These are phyloP conservation scores for Anodontia alba DNA, from an alignment of 2,888 invertebrate species.

Conservation along the genomic window DNA sequence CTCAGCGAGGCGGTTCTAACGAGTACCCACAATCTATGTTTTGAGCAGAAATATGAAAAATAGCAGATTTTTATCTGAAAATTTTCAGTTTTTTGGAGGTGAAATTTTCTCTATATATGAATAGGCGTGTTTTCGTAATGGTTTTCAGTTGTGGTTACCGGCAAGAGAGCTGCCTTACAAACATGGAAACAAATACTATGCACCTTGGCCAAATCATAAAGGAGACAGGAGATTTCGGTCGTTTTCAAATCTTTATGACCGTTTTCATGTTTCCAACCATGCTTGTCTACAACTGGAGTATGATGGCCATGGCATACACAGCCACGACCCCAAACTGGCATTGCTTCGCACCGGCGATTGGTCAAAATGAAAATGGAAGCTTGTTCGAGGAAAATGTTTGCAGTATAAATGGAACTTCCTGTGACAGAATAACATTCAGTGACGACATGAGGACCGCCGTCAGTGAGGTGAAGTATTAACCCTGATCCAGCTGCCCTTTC, in stretches of 20 bases:
- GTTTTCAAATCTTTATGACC: constrained; percentile 48
- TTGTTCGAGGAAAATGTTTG: constrained; percentile 24
- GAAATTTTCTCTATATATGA: no score
- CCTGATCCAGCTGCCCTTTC: no score
- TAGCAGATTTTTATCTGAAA: no score
- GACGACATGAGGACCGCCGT: constrained; percentile 54
- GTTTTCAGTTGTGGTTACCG: no score
- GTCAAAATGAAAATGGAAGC: constrained; percentile 11
- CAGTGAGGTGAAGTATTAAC: constrained; percentile 64
- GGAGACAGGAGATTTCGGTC: constrained; percentile 59
- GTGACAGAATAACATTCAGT: constrained; percentile 34
- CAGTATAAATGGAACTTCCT: constrained; percentile 29
- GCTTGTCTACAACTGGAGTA: constrained; percentile 47
- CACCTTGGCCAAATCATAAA: constrained; percentile 48
- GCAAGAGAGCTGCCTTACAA: neutral
- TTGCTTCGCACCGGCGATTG: constrained; percentile 29
- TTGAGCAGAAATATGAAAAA: no score
- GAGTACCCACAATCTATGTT: no score
- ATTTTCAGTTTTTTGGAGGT: no score
- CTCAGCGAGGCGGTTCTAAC: no score
- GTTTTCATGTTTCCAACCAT: constrained; percentile 11
- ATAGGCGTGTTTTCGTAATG: no score
- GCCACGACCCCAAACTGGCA: constrained; percentile 54
- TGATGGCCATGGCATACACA: constrained; percentile 58
- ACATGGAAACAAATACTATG: no score